phyloP scores from a whole-genome alignment of 2,888 invertebrate genomes.

The Polydrusus tereticollis region DNA sequence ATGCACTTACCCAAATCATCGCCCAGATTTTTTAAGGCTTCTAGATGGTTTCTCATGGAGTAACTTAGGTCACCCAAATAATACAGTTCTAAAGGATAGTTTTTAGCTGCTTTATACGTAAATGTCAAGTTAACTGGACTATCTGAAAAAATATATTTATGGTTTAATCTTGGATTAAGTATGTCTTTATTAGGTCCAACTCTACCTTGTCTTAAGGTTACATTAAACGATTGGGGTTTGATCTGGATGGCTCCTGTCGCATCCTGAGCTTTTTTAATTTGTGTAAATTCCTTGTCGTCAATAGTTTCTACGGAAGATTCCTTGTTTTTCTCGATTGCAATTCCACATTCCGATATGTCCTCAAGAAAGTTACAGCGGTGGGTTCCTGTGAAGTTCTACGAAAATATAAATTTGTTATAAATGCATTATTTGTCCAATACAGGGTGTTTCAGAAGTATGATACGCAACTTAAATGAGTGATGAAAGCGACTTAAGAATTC shows the following conservation, averaged over 20 bases:
- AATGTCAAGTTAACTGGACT: conserved; percentile 72
- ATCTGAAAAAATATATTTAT: conserved; percentile 39
- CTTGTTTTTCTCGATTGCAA: conserved; percentile 51
- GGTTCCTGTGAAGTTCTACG: conserved; percentile 49
- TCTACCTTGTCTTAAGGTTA: conserved; percentile 75
- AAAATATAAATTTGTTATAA: conserved; percentile 5
- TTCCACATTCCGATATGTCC: conserved; percentile 44
- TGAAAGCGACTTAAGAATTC: too few relatives aligned
- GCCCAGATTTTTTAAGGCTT: conserved; percentile 79
- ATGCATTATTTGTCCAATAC: background rate
- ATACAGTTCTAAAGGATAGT: conserved; percentile 90
- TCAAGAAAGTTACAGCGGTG: conserved; percentile 50
- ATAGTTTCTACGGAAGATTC: conserved; percentile 33
- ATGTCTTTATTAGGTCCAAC: conserved; percentile 47
- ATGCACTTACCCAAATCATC: conserved; percentile 69
- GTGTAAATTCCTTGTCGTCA: conserved; percentile 67
- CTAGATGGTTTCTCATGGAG: conserved; percentile 90
- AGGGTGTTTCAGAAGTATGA: too few relatives aligned
- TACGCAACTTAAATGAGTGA: too few relatives aligned
- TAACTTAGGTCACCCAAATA: conserved; percentile 92
- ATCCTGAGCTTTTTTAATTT: conserved; percentile 64
- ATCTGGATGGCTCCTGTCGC: conserved; percentile 72
- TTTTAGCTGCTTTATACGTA: conserved; percentile 82
- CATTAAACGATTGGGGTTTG: conserved; percentile 73
- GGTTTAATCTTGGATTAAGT: too few relatives aligned